Base-by-base conservation (phyloP, 1,140 invertebrate species). In the Drosophila ohnishii region DNA sequence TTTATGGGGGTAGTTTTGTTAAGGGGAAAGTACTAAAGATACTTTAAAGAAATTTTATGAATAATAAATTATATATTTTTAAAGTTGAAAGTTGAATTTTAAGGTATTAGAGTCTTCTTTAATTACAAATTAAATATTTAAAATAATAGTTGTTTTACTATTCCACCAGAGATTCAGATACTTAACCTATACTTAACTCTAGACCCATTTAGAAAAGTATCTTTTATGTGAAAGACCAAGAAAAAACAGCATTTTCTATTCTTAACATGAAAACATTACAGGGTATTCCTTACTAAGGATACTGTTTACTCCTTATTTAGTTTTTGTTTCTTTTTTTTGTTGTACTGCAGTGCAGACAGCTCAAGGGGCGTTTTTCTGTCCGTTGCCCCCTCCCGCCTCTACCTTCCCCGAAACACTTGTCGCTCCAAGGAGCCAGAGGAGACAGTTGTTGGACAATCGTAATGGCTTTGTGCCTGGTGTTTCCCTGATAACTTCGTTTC, bases 401-500 rank as follows among this genome's bases (percentile, higher is more conserved):
- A 51, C 51, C 48, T 34, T 8, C 48, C 30, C 63, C 66, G 35
- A 78, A 82, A 86, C 83, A 81, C 83, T 85, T 66, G 53, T 57
- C 83, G 76, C 78, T 87, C 50, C 34, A 37, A 37, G 34, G 51
- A 37, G 47, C 48, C 47, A 64, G 19, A 44, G 19, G 66, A 42
- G 37, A 47, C 56, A 44, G 70, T 39, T 39, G 70, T 39, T 42
- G 37, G 64, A 87, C 69, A 78, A 60, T 56, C 51, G 77, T 65
- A 82, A 82, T 83, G 76, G 78, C 65, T 72, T 48, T 85, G 83
- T 75, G 75, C 70, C 75, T 63, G 78, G 78, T 63, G 34, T 55
- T 55, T 76, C 51, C 63, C 47, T 69, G 83, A 85, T 87, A 85
- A 82, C 83, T 85, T 82, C 75, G 75, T 84, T 85, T 86, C 82